phyloP scores from a whole-genome alignment of 2,113 vertebrate genomes.

The Odocoileus virginianus region DNA sequence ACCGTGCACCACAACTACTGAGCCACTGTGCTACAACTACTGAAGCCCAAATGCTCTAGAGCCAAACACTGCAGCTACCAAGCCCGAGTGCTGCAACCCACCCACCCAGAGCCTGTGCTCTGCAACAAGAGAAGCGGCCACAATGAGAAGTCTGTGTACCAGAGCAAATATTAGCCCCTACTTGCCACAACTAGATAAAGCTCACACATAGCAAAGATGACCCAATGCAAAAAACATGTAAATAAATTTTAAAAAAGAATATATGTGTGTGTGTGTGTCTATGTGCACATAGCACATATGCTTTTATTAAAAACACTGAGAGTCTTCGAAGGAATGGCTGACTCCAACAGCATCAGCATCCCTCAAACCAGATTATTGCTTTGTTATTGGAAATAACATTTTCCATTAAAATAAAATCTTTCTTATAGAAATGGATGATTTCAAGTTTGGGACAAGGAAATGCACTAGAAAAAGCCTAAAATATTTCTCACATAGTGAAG shows the following conservation, averaged over 20 bases:
- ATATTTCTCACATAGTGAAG: neutral
- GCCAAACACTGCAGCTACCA: neutral
- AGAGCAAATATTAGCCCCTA: neutral
- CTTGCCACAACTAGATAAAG: neutral
- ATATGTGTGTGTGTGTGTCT: neutral
- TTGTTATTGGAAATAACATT: neutral
- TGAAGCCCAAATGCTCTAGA: neutral
- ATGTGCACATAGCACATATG: neutral
- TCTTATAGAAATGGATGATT: neutral
- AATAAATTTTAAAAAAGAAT: neutral
- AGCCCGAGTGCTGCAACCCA: neutral
- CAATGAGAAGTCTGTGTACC: neutral
- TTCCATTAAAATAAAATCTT: neutral
- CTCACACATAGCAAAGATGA: neutral
- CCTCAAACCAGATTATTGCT: neutral
- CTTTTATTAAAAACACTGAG: neutral
- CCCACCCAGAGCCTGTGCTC: neutral
- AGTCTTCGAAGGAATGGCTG: neutral
- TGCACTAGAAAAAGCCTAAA: neutral
- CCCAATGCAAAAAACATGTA: neutral
- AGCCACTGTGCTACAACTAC: neutral
- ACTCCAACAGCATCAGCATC: neutral
- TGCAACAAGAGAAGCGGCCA: neutral
- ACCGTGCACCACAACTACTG: neutral
- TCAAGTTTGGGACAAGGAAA: neutral